phyloP scores from a whole-genome alignment of 2,888 invertebrate species.

The Mythimna pallens region DNA sequence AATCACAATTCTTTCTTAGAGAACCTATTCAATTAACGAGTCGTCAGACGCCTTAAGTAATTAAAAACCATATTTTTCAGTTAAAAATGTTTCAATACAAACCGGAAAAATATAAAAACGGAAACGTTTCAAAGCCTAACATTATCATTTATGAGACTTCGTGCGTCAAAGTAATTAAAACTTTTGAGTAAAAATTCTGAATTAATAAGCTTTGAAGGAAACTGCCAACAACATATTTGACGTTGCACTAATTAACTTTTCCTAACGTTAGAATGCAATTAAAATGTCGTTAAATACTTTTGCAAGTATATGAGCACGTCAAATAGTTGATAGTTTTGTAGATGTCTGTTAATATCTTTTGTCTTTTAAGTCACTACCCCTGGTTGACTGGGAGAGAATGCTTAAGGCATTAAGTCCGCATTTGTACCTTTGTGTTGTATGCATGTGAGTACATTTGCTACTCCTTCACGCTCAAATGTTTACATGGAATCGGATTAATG shows the following conservation, averaged over 20 bases:
- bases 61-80: background rate
- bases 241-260: slow-evolving; percentile 53
- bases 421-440: no score
- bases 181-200: slow-evolving; percentile 49
- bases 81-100: background rate
- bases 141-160: slow-evolving; percentile 41
- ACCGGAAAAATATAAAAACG: slow-evolving; percentile 17
- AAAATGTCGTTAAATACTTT: slow-evolving; percentile 48
- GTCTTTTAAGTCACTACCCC: background rate
- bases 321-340: slow-evolving; percentile 13
- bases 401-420: no score
- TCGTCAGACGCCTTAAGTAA: background rate
- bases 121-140: slow-evolving; percentile 15
- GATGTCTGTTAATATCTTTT: slow-evolving; percentile 11
- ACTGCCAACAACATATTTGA: slow-evolving; percentile 52
- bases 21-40: background rate
- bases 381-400: no score
- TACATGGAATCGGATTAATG: no score
- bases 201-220: slow-evolving; percentile 56
- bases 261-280: slow-evolving; percentile 49
- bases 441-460: no score
- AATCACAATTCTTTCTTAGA: slow-evolving; percentile 1
- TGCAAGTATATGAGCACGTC: slow-evolving; percentile 11
- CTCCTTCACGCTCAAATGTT: no score
- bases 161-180: slow-evolving; percentile 58